Conservation (phyloP, 2,113 vertebrate genomes). For the Ameiurus melas region DNA sequence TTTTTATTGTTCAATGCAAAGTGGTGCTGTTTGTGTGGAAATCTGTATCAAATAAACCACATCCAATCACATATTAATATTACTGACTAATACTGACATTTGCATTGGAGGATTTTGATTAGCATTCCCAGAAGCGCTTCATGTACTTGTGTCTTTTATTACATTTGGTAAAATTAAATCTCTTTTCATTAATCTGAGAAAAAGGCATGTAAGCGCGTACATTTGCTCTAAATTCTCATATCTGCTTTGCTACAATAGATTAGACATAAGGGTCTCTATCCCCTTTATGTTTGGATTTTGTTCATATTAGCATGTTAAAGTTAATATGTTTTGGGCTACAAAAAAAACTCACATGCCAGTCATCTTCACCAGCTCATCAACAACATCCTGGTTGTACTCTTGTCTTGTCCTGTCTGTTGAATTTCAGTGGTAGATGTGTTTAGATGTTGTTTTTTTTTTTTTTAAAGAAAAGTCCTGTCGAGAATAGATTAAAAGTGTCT, state of each 20-base stretch:
- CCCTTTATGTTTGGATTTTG: background rate
- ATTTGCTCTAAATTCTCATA: background rate
- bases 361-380: background rate
- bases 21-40: background rate
- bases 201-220: background rate
- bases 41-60: background rate
- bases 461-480: background rate
- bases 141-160: background rate
- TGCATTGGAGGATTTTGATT: background rate
- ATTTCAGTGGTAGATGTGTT: background rate
- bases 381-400: slow-evolving; percentile 14
- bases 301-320: background rate
- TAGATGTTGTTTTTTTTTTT: no score
- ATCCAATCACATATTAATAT: background rate
- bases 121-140: background rate
- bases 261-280: background rate
- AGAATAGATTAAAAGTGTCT: slow-evolving; percentile 27
- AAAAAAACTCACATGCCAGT: background rate
- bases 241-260: background rate
- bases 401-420: slow-evolving; percentile 8
- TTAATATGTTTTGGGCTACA: background rate
- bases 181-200: background rate
- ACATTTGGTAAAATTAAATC: background rate
- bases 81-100: background rate
- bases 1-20: background rate